These are phyloP conservation scores for Himalopsyche tibetana DNA, from an alignment of 2,888 invertebrate species.

Conservation along the genomic window DNA sequence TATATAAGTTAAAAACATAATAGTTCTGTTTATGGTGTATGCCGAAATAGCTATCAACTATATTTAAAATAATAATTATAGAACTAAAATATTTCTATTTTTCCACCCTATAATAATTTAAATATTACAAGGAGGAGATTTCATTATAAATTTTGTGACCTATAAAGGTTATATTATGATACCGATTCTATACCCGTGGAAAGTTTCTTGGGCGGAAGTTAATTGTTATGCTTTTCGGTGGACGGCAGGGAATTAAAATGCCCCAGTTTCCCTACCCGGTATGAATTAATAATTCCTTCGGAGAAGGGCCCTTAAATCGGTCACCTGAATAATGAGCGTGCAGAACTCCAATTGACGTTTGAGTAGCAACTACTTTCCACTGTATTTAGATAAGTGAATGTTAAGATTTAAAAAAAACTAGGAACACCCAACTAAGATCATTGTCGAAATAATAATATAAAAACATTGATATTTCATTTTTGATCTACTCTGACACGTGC, in stretches of 20 bases:
- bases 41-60: neutral
- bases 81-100: too few relatives aligned
- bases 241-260: neutral
- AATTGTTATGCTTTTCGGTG: constrained; percentile 13
- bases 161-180: constrained; percentile 27
- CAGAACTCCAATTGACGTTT: neutral
- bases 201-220: constrained; percentile 17
- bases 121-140: neutral
- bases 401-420: neutral
- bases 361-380: neutral
- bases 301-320: neutral
- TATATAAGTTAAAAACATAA: too few relatives aligned
- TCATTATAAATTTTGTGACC: neutral
- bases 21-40: neutral
- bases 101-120: neutral
- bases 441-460: neutral
- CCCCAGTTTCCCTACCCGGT: neutral
- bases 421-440: neutral
- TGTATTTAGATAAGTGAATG: too few relatives aligned
- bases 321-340: neutral
- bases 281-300: neutral
- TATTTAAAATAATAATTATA: too few relatives aligned
- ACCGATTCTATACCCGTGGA: neutral
- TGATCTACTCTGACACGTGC: too few relatives aligned
- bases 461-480: neutral